Percentiles rank a stretch among this genome's conserved stretches.
phyloP scores from a whole-genome alignment of 2,113 vertebrate genomes.

The Caranx ignobilis region DNA sequence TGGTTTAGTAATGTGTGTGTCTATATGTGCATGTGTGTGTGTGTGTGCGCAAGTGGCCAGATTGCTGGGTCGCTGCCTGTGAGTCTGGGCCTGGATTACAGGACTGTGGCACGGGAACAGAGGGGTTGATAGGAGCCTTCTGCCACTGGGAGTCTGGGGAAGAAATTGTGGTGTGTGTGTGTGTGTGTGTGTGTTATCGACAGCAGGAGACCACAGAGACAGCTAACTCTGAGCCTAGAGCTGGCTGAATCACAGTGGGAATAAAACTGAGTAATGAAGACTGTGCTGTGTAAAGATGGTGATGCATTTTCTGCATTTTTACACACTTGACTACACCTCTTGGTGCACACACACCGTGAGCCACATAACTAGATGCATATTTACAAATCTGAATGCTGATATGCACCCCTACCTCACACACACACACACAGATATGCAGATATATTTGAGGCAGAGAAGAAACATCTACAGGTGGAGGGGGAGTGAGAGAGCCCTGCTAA shows the following conservation, averaged over 20 bases:
- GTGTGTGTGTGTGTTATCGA: constrained; percentile 38
- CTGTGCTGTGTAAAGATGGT: constrained; percentile 17
- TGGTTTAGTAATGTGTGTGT: constrained; percentile 9
- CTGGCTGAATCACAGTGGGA: constrained; percentile 35
- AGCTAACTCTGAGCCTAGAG: constrained; percentile 28
- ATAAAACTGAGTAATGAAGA: constrained; percentile 40
- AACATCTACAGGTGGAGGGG: constrained; percentile 29
- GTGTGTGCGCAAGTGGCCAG: constrained; percentile 52
- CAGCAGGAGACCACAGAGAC: constrained; percentile 45
- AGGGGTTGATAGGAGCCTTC: constrained; percentile 62
- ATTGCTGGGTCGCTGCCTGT: constrained; percentile 47
- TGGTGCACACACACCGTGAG: neutral
- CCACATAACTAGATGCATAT: constrained; percentile 25
- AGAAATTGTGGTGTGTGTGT: constrained; percentile 13
- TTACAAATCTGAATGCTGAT: constrained; percentile 31
- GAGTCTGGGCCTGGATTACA: constrained; percentile 70
- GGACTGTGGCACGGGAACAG: constrained; percentile 40
- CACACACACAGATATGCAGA: constrained; percentile 1
- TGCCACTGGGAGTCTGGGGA: constrained; percentile 51
- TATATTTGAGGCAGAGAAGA: neutral
- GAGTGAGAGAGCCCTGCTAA: constrained; percentile 21
- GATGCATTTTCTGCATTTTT: neutral
- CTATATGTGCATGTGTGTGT: constrained; percentile 12
- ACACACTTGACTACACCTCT: constrained; percentile 11
- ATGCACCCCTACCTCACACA: neutral